Evolutionary conservation across 2,113 vertebrate species (phyloP).

Genomic region (Silurus asotus): DNA sequence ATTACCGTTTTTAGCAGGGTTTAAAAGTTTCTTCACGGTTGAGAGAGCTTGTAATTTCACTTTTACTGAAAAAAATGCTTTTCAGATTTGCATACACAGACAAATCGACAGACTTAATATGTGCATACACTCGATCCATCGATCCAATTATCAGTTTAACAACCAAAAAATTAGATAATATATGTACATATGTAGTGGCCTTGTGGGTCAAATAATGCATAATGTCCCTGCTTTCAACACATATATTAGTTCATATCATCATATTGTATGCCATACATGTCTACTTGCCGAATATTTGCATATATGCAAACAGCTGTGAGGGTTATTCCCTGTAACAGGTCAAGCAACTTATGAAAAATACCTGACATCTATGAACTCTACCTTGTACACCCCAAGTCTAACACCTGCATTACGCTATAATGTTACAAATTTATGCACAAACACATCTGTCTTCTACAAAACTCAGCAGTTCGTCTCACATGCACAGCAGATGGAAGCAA

Average conservation of each 20-base stretch:
- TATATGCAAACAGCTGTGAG: constrained; percentile 13
- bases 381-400: constrained; percentile 26
- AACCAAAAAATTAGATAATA: too few relatives aligned
- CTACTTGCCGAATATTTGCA: background rate
- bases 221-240: background rate
- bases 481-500: constrained; percentile 59
- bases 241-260: background rate
- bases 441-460: constrained; percentile 59
- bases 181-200: too few relatives aligned
- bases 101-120: background rate
- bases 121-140: background rate
- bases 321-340: constrained; percentile 37
- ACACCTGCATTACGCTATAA: constrained; percentile 55
- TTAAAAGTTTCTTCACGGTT: background rate
- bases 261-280: background rate
- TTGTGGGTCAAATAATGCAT: too few relatives aligned
- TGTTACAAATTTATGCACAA: constrained; percentile 58
- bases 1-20: background rate
- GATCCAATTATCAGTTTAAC: background rate
- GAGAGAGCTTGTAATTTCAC: constrained; percentile 5
- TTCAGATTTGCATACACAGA: background rate
- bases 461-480: constrained; percentile 45
- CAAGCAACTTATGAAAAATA: constrained; percentile 20
- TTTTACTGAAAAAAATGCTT: constrained; percentile 6
- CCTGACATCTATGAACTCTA: constrained; percentile 6